phyloP scores from a whole-genome alignment of 2,113 vertebrate genomes.

The Xyliphius kryptos region DNA sequence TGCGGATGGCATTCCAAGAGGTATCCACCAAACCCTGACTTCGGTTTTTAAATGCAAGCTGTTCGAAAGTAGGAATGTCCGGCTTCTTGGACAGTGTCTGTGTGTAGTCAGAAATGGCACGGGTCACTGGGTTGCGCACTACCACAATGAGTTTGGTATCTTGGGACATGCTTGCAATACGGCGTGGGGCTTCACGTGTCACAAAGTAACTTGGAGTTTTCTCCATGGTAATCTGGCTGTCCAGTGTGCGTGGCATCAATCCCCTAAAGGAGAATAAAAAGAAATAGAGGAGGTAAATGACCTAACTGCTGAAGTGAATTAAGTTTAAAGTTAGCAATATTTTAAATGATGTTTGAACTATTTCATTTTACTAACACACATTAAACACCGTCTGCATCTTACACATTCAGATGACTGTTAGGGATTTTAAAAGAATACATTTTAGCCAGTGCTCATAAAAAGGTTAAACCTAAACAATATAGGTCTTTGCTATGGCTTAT shows the following conservation, averaged over 20 bases:
- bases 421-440: neutral
- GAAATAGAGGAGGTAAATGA: conserved; percentile 31
- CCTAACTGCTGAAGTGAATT: neutral
- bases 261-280: conserved; percentile 62
- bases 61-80: conserved; percentile 87
- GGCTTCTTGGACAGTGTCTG: conserved; percentile 94
- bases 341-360: too few relatives aligned
- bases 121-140: conserved; percentile 86
- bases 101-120: conserved; percentile 93
- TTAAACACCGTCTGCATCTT: neutral
- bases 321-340: neutral
- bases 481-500: too few relatives aligned
- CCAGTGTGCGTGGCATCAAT: conserved; percentile 85
- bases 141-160: conserved; percentile 91
- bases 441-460: neutral
- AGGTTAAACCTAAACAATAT: too few relatives aligned
- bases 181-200: conserved; percentile 79
- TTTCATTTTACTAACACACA: neutral
- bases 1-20: conserved; percentile 91
- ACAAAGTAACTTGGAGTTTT: conserved; percentile 97
- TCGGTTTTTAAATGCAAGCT: conserved; percentile 84
- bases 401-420: conserved; percentile 5
- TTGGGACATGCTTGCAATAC: conserved; percentile 84
- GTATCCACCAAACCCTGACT: conserved; percentile 81
- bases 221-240: conserved; percentile 91